Evolutionary conservation across 2,113 vertebrate species (phyloP).

Genomic region (Nettapus auritus): DNA sequence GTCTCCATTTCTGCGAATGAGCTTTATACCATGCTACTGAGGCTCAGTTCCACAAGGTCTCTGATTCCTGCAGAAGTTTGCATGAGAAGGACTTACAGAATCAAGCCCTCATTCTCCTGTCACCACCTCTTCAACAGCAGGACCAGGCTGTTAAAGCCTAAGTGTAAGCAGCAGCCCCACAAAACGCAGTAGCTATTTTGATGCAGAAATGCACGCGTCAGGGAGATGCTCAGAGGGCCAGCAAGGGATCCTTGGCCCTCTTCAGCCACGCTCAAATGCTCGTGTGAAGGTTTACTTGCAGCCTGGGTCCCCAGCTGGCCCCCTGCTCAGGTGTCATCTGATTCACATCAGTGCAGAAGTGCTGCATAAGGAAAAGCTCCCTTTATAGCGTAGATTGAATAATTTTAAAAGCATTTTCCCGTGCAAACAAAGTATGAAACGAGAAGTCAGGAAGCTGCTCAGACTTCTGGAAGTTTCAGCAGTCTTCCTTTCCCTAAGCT

Average conservation of each 20-base stretch:
- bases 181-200: background rate
- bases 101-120: background rate
- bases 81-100: background rate
- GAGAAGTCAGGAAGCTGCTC: background rate
- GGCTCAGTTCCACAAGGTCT: background rate
- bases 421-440: background rate
- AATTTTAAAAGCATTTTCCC: background rate
- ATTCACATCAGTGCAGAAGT: accelerated
- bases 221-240: background rate
- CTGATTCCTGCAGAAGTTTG: background rate
- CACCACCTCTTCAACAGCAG: background rate
- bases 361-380: background rate
- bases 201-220: background rate
- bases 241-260: background rate
- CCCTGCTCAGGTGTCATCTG: background rate
- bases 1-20: background rate
- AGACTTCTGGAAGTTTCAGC: background rate
- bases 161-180: background rate
- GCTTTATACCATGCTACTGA: background rate
- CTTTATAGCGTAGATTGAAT: background rate
- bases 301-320: background rate
- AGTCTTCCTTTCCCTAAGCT: conserved; percentile 69
- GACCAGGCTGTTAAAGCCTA: background rate
- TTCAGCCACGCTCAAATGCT: background rate
- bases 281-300: background rate